Evolutionary conservation across 2,888 invertebrate genomes (phyloP), one percentile per base, ranked within the genome.

Genomic region (Microplitis deprimator): DNA sequence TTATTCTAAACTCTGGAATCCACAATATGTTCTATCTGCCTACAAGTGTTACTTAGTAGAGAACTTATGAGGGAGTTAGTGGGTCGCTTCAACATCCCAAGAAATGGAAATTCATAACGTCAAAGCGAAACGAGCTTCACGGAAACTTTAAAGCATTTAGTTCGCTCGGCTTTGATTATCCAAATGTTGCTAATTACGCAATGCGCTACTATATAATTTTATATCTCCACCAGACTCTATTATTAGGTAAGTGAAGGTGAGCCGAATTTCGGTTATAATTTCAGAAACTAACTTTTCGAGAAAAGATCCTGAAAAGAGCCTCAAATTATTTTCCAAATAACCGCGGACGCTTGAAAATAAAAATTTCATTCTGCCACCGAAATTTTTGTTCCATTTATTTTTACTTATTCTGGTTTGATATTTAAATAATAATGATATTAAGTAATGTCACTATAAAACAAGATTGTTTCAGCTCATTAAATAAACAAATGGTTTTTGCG

Each of bases 21-120:
- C 65, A 71, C 79, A 81, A 76, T 79, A 81, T 80, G 83, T 80
- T 80, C 79, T 79, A 80, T 81, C 82, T 79, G 80, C 73, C 50
- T 68, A 79, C 82, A 75, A 81, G 75, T 68, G 79, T 79, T 80
- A 82, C 80, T 82, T 81, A 81, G 81, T 72, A 73, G 40, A 77
- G 79, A 76, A 80, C 81, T 80, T 80, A 79, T 61, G 67, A 62
- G 75, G 79, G 61, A 81, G 79, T 80, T 81, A 79, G 75, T 68
- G 75, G 79, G 76, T 81, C 79, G 83, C 82, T 81, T 77, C 38
- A 68, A 39, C 59, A 77, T 79, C 79, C 79, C 80, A 79, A 81
- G 81, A 81, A 84, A 79, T 81, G 81, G 79, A 79, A 83, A 84
- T 84, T 84, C 82, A 83, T 82, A 81, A 65, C 70, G 80, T 82